Evolutionary conservation across 2,113 vertebrate genomes (phyloP).

Genomic region (Ailurus styani): DNA sequence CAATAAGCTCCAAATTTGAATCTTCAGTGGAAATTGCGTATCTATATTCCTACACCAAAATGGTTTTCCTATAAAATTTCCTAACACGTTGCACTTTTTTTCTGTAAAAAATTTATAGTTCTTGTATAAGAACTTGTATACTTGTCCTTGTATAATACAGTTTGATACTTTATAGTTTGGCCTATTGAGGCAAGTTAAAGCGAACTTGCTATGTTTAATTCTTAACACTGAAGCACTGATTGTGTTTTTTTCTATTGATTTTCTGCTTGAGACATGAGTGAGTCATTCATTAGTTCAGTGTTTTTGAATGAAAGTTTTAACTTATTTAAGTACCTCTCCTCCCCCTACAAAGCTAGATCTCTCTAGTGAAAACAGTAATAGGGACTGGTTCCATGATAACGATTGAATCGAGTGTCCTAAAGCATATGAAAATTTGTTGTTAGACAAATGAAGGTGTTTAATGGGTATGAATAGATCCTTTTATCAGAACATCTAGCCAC

Average conservation of each 20-base stretch:
- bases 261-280: background rate
- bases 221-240: background rate
- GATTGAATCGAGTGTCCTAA: background rate
- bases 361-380: background rate
- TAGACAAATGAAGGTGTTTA: background rate
- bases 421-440: background rate
- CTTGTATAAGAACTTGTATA: too few species aligned
- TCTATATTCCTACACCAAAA: background rate
- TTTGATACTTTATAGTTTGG: background rate
- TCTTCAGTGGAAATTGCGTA: background rate
- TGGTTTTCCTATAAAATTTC: background rate
- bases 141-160: background rate
- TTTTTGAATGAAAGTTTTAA: background rate
- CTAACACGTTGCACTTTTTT: background rate
- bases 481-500: background rate
- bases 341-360: background rate
- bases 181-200: background rate
- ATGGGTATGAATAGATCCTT: background rate
- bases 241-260: conserved; percentile 29
- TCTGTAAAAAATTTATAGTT: background rate
- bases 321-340: background rate
- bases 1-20: conserved; percentile 6
- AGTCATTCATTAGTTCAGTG: background rate
- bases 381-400: background rate
- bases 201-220: background rate